Evolutionary conservation across 2,888 invertebrate species (phyloP).

Genomic region (Troides aeacus): DNA sequence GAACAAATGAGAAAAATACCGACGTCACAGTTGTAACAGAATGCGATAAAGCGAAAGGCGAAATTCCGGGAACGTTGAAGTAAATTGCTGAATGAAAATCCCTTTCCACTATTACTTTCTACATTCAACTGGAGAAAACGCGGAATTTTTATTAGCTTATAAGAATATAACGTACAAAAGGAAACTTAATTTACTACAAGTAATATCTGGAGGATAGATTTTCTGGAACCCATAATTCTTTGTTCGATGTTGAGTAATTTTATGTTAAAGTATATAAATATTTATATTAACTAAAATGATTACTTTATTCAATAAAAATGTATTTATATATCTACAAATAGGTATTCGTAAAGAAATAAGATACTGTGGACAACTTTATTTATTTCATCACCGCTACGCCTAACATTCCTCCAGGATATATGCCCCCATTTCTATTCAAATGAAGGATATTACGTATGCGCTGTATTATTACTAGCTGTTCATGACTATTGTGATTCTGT

Average conservation of each 20-base stretch:
- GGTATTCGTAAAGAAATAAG: not conserved
- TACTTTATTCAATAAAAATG: not conserved
- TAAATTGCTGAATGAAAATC: not conserved
- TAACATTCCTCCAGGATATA: conserved; percentile 13
- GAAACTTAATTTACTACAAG: too few species aligned
- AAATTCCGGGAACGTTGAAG: conserved; percentile 5
- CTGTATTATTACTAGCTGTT: conserved; percentile 8
- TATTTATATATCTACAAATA: not conserved
- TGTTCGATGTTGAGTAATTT: too few species aligned
- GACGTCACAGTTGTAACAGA: not conserved
- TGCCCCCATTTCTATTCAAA: conserved; percentile 25
- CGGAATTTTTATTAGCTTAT: too few species aligned
- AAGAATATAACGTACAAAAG: too few species aligned
- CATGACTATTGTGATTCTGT: not conserved
- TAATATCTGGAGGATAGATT: too few species aligned
- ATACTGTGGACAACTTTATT: conserved; percentile 13
- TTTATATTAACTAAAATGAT: not conserved
- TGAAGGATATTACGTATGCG: conserved; percentile 9
- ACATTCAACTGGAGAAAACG: not conserved
- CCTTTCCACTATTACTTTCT: not conserved
- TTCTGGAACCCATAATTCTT: too few species aligned
- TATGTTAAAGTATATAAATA: too few species aligned
- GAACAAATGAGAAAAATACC: conserved; percentile 12
- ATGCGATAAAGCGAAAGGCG: not conserved
- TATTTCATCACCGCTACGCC: conserved; percentile 4